Conservation (phyloP, 2,888 invertebrate species). For the Entomobrya proxima region DNA sequence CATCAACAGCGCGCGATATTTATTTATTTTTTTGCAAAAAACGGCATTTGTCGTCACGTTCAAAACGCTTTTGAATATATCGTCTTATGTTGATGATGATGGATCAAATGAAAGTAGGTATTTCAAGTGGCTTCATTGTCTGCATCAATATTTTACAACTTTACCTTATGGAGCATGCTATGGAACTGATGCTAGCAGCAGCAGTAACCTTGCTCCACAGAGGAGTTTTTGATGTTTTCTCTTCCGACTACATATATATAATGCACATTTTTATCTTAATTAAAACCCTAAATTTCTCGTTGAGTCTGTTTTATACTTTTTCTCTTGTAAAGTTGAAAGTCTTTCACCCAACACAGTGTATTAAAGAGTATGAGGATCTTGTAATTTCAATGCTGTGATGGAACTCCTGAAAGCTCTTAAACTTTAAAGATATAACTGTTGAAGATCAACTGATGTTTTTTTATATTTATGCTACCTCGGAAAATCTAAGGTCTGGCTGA, state of each 20-base stretch:
- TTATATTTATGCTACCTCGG: not conserved
- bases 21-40: conserved; percentile 31
- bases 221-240: conserved; percentile 4
- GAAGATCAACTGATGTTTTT: not conserved
- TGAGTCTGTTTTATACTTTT: not conserved
- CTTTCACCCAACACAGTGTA: conserved; percentile 7
- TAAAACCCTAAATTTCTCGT: conserved; percentile 3
- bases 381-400: conserved; percentile 39
- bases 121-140: conserved; percentile 38
- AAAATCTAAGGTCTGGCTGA: not conserved
- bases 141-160: conserved; percentile 12
- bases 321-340: not conserved
- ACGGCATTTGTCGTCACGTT: conserved; percentile 32
- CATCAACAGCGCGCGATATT: conserved; percentile 67
- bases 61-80: not conserved
- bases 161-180: too few species aligned
- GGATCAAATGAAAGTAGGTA: conserved; percentile 46
- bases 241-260: not conserved
- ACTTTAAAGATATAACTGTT: not conserved
- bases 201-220: too few species aligned
- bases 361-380: not conserved
- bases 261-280: conserved; percentile 13
- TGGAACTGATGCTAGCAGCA: too few species aligned
- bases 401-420: conserved; percentile 34
- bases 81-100: conserved; percentile 17